Conservation (phyloP, 2,797 vertebrate species). For the Adelosebastes latens region DNA sequence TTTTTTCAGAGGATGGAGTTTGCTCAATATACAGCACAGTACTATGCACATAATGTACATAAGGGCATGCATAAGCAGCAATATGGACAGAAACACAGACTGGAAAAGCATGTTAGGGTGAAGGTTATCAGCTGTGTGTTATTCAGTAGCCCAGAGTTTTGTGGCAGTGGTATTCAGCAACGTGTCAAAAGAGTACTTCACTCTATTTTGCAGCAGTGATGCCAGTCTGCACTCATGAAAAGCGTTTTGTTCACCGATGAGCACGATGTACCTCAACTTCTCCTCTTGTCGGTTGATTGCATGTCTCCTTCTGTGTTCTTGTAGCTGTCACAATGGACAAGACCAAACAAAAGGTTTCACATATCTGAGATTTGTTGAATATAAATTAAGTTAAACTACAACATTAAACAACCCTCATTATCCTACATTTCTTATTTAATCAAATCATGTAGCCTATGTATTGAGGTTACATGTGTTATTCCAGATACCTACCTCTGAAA, state of each 20-base stretch:
- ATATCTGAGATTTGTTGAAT: not conserved
- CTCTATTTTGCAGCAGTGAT: not conserved
- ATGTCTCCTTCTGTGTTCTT: not conserved
- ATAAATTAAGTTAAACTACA: not conserved
- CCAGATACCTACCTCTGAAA: not conserved
- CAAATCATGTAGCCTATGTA: not conserved
- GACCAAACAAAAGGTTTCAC: not conserved
- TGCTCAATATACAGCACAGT: not conserved
- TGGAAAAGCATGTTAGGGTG: no score
- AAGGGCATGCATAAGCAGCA: not conserved
- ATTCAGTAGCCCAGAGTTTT: not conserved
- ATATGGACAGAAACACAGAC: not conserved
- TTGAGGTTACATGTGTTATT: not conserved
- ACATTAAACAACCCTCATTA: no score
- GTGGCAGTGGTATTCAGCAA: not conserved
- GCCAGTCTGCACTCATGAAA: not conserved
- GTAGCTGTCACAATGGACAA: not conserved
- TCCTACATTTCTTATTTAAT: not conserved
- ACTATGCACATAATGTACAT: not conserved
- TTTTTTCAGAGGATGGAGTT: not conserved
- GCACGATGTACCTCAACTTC: not conserved
- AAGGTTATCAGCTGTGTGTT: not conserved
- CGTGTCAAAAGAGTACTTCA: not conserved
- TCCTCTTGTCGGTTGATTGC: not conserved
- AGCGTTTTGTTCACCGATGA: not conserved